A percentile compares a stretch with the other conserved stretches of the same genome.
phyloP scores from a whole-genome alignment of 1,140 invertebrate species.

The Xylocopa sonorina region DNA sequence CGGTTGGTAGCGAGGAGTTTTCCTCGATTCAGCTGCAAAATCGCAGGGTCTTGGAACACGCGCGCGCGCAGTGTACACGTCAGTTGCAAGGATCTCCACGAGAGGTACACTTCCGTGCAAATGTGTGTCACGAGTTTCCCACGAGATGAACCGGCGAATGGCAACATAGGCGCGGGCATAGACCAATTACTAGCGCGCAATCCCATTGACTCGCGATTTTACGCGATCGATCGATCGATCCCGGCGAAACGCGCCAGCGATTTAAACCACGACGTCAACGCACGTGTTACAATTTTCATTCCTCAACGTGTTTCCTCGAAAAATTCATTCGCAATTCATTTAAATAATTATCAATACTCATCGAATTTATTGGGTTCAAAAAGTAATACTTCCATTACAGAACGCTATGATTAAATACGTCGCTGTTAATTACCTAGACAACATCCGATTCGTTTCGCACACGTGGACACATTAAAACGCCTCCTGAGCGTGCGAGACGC shows the following conservation, averaged over 20 bases:
- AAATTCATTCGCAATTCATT: too few species aligned
- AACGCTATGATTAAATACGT: too few species aligned
- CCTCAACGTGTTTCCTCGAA: too few species aligned
- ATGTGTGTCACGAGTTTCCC: constrained; percentile 77
- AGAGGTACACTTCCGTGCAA: constrained; percentile 67
- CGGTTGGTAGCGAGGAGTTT: neutral
- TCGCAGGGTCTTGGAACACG: constrained; percentile 38
- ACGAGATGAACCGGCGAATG: constrained; percentile 69
- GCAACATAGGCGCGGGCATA: constrained; percentile 66
- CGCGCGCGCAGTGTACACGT: constrained; percentile 28
- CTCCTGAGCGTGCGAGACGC: constrained; percentile 7
- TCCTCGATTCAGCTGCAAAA: neutral
- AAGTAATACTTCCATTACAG: too few species aligned
- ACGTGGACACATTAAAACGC: neutral
- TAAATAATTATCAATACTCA: too few species aligned
- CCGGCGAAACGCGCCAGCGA: constrained; percentile 4
- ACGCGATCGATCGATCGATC: constrained; percentile 44
- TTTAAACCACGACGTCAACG: neutral
- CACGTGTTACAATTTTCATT: too few species aligned
- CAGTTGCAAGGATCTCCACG: constrained; percentile 53
- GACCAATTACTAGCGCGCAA: constrained; percentile 63
- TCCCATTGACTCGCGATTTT: constrained; percentile 61
- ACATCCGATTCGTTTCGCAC: neutral
- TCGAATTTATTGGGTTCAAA: too few species aligned
- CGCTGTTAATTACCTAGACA: too few species aligned